These are phyloP conservation scores for Idaea straminata DNA, from an alignment of 2,888 invertebrate genomes.

Conservation along the genomic window DNA sequence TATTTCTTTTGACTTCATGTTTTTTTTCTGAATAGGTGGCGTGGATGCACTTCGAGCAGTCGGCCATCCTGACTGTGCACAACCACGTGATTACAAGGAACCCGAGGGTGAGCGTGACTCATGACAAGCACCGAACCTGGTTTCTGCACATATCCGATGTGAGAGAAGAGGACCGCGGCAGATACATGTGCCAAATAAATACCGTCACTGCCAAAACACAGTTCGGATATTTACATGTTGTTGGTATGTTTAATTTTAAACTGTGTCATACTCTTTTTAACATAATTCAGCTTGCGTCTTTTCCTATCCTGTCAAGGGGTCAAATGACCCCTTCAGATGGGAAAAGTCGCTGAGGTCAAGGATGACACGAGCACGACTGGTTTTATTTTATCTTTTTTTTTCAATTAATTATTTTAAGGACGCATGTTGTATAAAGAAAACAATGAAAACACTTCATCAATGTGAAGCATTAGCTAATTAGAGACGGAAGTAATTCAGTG, in stretches of 20 bases:
- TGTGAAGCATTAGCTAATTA: constrained; percentile 18
- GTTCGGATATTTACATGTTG: constrained; percentile 94
- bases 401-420: not conserved
- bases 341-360: too few relatives aligned
- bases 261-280: constrained; percentile 7
- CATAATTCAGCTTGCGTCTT: not conserved
- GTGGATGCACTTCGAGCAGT: constrained; percentile 97
- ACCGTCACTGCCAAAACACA: constrained; percentile 95
- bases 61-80: constrained; percentile 94
- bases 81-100: constrained; percentile 96
- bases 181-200: constrained; percentile 97
- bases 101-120: constrained; percentile 94
- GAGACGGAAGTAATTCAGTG: constrained; percentile 18
- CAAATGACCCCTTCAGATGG: too few relatives aligned
- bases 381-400: not conserved
- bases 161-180: constrained; percentile 93
- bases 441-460: not conserved
- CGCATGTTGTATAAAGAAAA: not conserved
- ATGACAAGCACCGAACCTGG: constrained; percentile 96
- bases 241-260: constrained; percentile 82
- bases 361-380: not conserved
- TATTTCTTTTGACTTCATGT: too few relatives aligned
- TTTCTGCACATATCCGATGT: constrained; percentile 95
- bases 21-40: constrained; percentile 85
- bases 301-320: too few relatives aligned